Evolutionary conservation across 2,888 invertebrate species (phyloP), one percentile per base, ranked within the genome.

Genomic region (Ormyrus labotus): DNA sequence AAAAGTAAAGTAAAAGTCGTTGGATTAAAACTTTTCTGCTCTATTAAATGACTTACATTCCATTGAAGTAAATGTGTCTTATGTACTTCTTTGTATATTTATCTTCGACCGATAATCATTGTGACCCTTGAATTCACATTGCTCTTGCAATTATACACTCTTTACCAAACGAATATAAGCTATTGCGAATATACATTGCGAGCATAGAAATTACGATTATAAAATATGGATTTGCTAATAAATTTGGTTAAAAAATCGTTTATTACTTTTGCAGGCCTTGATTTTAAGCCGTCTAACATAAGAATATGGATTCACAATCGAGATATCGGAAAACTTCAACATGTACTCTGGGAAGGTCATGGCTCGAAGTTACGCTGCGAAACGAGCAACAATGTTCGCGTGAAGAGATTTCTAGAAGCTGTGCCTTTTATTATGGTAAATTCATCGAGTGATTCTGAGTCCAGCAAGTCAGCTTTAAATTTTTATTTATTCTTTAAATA

Each of bases 241-340:
- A 4, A 0, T 45, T 8, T 10, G 47, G 10, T 45, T 11, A 6
- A 63, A 63, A 63, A 45, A n/a, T 48, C 64, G 5, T n/a, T 65
- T 50, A 69, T n/a, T 19, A 9, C 78, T 61, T 81, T 86, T 84
- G 19, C 91, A 96, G 96, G 93, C 90, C 92, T 96, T 89, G 95
- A 95, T 88, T 94, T 96, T 86, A 96, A 95, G 87, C 94, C 96
- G 79, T 96, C 97, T 84, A 97, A 97, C 88, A 97, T 98, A 84
- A 93, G 98, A 85, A 98, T 98, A 92, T 98, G 98, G 98, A 97
- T 98, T 86, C 97, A 98, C 91, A 97, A 98, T 91, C 94, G 96
- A 90, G 97, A 98, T 91, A 93, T 98, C 90, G 94, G 94, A 71
- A 95, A 96, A 85, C 92, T 98, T 85, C 97, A 97, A 91, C 95